These are phyloP conservation scores for Triplophysa dalaica DNA, from an alignment of 2,113 vertebrate species.

Conservation along the genomic window DNA sequence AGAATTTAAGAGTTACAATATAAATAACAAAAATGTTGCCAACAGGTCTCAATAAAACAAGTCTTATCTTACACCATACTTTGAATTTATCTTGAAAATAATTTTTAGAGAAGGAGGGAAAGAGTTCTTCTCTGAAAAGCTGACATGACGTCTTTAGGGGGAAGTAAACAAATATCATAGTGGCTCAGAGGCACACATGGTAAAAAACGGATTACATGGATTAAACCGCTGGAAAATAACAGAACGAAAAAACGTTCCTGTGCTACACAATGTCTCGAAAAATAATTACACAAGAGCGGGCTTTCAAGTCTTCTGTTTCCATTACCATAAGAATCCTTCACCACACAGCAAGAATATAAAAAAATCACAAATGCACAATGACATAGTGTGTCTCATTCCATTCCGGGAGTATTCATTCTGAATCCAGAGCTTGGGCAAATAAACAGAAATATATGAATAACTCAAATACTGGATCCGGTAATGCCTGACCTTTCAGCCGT, in stretches of 20 bases:
- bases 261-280: conserved; percentile 14
- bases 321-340: background rate
- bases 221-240: conserved; percentile 14
- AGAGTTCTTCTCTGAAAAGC: background rate
- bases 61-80: no score
- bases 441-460: no score
- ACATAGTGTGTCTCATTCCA: background rate
- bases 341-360: background rate
- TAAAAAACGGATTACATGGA: conserved; percentile 37
- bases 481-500: no score
- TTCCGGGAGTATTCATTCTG: background rate
- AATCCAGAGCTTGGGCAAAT: no score
- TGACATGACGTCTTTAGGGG: conserved; percentile 29
- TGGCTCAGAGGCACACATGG: conserved; percentile 14
- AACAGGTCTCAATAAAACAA: no score
- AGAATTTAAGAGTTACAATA: no score
- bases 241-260: conserved; percentile 19
- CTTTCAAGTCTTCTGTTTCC: background rate
- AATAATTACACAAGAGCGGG: conserved; percentile 21
- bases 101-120: background rate
- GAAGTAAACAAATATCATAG: background rate
- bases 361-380: background rate
- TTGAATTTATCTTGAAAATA: background rate
- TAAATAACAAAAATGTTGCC: no score
- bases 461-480: no score